Percentiles rank a stretch among this genome's conserved stretches.
phyloP scores from a whole-genome alignment of 2,113 vertebrate genomes.

The Recurvirostra avosetta region DNA sequence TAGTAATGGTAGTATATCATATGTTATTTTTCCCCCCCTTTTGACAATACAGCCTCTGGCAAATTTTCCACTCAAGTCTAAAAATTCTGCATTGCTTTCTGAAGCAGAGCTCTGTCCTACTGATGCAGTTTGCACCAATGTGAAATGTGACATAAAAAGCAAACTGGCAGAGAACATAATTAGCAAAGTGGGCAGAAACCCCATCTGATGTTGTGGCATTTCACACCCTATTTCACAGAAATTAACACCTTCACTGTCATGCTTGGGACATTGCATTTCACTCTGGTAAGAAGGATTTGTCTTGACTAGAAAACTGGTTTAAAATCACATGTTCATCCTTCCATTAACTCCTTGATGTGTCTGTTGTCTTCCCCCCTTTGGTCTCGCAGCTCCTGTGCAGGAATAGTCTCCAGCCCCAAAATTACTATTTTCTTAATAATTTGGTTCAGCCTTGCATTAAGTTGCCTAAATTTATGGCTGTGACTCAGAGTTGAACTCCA shows the following conservation, averaged over 20 bases:
- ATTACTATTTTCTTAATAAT: background rate
- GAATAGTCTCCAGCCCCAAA: background rate
- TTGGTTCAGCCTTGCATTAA: background rate
- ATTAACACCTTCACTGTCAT: background rate
- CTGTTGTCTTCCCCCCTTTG: background rate
- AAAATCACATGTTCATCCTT: background rate
- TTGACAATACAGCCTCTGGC: slow-evolving; percentile 18
- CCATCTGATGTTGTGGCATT: slow-evolving; percentile 26
- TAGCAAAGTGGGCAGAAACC: slow-evolving; percentile 13
- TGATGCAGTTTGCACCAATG: background rate
- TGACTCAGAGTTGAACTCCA: background rate
- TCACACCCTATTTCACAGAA: slow-evolving; percentile 31
- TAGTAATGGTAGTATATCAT: background rate
- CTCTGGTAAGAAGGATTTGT: slow-evolving; percentile 30
- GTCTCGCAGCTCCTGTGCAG: background rate
- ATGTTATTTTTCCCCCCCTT: background rate
- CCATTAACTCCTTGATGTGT: background rate
- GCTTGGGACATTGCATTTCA: background rate
- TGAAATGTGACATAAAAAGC: background rate
- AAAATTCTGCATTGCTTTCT: background rate
- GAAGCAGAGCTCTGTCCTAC: background rate
- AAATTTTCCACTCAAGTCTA: slow-evolving; percentile 21
- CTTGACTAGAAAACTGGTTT: slow-evolving; percentile 45
- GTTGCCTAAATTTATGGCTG: background rate
- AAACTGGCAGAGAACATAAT: background rate